Base-by-base conservation (phyloP, 2,888 invertebrate genomes). In the Hofmannophila pseudospretella region DNA sequence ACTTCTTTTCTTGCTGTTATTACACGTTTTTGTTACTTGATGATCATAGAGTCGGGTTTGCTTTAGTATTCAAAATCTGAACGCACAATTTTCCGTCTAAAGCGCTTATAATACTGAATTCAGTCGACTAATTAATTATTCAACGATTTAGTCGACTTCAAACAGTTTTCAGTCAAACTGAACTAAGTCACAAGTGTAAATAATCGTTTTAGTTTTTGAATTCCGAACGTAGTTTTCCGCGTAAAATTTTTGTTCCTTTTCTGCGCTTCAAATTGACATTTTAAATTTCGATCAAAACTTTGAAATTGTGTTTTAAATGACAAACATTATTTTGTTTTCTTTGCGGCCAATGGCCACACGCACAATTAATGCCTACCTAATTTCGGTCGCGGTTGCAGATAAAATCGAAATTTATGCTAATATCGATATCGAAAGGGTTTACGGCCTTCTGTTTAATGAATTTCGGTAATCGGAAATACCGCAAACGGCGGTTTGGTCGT, bases 401-500 rank as follows among this genome's bases (percentile, higher is more conserved):
- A 69, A 72, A 72, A 74, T 70, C 69, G 54, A 67, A 67, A 75
- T 76, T 74, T 77, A 82, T 82, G 77, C 60, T 67, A 75, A 73
- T 71, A 70, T 67, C 58, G 58, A 52, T 52, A 67, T 67, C 51
- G 49, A 52, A 56, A 47, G 49, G 49, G 62, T 71, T 70, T 66
- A 69, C 54, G 64, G 58, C 49, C 54, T 42, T 44, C 45, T 45
- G 58, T 52, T 66, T 69, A 77, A 77, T 73, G 67, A 72, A 71
- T 71, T 69, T 74, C 40, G 55, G 54, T 69, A 65, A 79, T 74
- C 80, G 79, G 82, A 82, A 82, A 82, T 81, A 68, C 82, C 79
- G 55, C 73, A 72, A 75, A 64, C 58, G 62, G 45, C 58, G 40
- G 54, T 49, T 58, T 45, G 49, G 57, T 50, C 54, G 50, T 47